Percentiles rank a stretch among this genome's conserved stretches.
These are phyloP conservation scores for Cryptocheilus praepositus DNA, from an alignment of 2,888 invertebrate species.

Conservation along the genomic window DNA sequence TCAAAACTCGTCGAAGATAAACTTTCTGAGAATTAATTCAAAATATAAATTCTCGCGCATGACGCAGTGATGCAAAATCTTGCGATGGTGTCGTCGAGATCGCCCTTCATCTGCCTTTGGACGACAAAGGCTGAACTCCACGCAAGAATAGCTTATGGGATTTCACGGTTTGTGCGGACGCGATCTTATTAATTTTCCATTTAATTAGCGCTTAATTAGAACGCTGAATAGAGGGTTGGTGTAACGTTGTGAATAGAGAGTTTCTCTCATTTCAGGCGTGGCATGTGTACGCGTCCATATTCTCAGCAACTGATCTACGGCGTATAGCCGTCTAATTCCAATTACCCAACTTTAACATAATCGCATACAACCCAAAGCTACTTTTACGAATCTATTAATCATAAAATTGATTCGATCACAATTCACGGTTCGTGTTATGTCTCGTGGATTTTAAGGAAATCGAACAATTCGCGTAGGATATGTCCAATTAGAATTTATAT, in stretches of 20 bases:
- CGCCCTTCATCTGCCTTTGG: slow-evolving; percentile 23
- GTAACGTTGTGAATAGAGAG: slow-evolving; percentile 3
- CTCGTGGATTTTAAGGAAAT: not conserved
- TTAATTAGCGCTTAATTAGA: slow-evolving; percentile 66
- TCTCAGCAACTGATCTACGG: too few relatives aligned
- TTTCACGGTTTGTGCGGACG: slow-evolving; percentile 49
- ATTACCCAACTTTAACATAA: too few relatives aligned
- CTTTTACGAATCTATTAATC: too few relatives aligned
- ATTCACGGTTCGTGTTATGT: too few relatives aligned
- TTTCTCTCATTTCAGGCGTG: not conserved
- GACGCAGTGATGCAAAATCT: too few relatives aligned
- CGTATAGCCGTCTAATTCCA: not conserved
- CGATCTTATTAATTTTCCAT: slow-evolving; percentile 68
- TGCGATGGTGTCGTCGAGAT: slow-evolving; percentile 14
- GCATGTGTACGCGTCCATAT: too few relatives aligned
- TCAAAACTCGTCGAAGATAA: too few relatives aligned
- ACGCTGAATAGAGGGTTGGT: slow-evolving; percentile 50
- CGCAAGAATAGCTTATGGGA: slow-evolving; percentile 58
- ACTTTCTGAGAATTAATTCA: too few relatives aligned
- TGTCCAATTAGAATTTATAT: not conserved
- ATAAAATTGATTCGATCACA: too few relatives aligned
- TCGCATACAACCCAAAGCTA: not conserved
- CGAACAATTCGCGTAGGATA: not conserved
- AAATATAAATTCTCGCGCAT: too few relatives aligned
- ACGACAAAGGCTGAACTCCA: slow-evolving; percentile 9